phyloP scores from a whole-genome alignment of 2,888 invertebrate genomes.

The Abrostola triplasia region DNA sequence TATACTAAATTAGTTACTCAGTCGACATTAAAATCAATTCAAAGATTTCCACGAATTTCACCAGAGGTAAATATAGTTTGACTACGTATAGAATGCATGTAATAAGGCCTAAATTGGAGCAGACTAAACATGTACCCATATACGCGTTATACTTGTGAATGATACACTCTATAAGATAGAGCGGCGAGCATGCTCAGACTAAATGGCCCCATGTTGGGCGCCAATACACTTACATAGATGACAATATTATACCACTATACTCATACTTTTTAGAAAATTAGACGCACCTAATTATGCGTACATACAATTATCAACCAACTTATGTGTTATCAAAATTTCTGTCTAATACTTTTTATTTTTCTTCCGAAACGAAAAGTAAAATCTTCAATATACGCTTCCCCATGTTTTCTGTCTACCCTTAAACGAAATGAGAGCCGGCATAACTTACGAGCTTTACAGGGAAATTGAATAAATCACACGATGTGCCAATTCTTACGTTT shows the following conservation, averaged over 20 bases:
- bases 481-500: constrained; percentile 35
- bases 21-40: too few species aligned
- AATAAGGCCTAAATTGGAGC: constrained; percentile 30
- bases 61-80: too few species aligned
- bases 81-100: constrained; percentile 17
- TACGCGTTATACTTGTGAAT: constrained; percentile 31
- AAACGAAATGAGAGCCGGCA: constrained; percentile 34
- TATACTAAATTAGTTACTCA: too few species aligned
- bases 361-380: neutral
- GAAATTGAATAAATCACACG: constrained; percentile 17
- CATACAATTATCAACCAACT: too few species aligned
- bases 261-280: too few species aligned
- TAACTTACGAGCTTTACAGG: constrained; percentile 11
- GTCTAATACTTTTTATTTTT: too few species aligned
- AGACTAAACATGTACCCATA: constrained; percentile 38
- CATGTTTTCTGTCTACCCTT: constrained; percentile 1
- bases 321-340: too few species aligned
- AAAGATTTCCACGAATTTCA: too few species aligned
- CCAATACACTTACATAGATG: too few species aligned
- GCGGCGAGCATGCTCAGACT: neutral
- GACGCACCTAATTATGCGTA: too few species aligned
- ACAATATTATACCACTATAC: too few species aligned
- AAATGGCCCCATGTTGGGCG: neutral
- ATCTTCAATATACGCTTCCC: neutral
- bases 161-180: constrained; percentile 22